Base-by-base conservation (phyloP, 2,888 invertebrate species). In the Gonocerus acuteangulatus region DNA sequence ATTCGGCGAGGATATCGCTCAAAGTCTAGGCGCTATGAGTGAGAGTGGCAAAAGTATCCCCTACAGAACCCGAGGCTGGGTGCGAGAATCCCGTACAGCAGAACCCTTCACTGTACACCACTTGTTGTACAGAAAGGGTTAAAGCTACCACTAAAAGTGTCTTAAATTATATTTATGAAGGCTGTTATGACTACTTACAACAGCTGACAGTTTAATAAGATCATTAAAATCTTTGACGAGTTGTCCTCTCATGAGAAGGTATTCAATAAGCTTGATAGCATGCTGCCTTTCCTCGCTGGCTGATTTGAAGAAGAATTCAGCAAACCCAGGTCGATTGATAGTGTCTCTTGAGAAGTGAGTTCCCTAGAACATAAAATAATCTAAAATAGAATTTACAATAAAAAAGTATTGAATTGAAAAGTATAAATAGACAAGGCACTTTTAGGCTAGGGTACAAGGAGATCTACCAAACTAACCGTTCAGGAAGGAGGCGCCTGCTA, bases 281-380 rank as follows among this genome's bases (percentile, higher is more conserved):
- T 95, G 95, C 62, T 87, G 83, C 54, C 93, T 81, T 74, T 95
- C 95, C 73, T 95, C 95, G 11, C 80, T 81, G 0, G 91, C 89
- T 1, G 88, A 81, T 1, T 87, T 84, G 72, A 91, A 85, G 79
- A 94, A 94, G 70, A 89, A 75, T 69, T 93, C 86, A 2, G 90
- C 84, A 71, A 95, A 90, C 7, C 94, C 95, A 2, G 90, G 91
- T 61, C 91, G 82, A 75, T 90, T 91, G 47, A 88, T 76, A 19
- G 75, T 75, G 71, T 90, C 89, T 63, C 79, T 80, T 6, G 87
- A 83, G 76, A 92, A 94, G 74, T 90, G 80, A 0, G 90, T 87
- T 7, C 85, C 91, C 81, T 80, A 64, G 48, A 69, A 66, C 56
- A 51, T 47, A 49, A 42, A 15, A 23, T 15, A 15, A 22, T 15